Conservation (phyloP, 2,113 vertebrate species). For the Petrocephalus zakoni region DNA sequence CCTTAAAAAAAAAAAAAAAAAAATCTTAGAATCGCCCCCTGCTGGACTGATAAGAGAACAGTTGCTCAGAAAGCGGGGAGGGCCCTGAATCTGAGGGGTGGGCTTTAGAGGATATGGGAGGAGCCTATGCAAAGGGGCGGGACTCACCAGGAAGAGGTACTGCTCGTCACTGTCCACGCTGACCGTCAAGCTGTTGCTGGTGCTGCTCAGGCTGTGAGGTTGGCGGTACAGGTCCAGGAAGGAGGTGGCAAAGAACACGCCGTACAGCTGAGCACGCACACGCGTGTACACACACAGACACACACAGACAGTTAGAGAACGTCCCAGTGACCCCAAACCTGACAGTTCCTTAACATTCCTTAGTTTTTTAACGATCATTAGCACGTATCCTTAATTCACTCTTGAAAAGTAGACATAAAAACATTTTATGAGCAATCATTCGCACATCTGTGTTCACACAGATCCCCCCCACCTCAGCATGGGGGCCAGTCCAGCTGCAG, state of each 20-base stretch:
- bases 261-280: conserved; percentile 64
- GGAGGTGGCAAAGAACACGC: conserved; percentile 86
- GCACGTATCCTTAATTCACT: not conserved
- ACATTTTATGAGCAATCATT: not conserved
- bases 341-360: not conserved
- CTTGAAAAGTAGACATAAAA: not conserved
- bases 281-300: conserved; percentile 3
- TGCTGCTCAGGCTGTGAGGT: conserved; percentile 62
- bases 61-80: not conserved
- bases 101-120: not conserved
- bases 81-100: not conserved
- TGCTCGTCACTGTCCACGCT: conserved; percentile 81
- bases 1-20: not conserved
- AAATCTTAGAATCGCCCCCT: not conserved
- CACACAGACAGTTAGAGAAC: not conserved
- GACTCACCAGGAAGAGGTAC: conserved; percentile 85
- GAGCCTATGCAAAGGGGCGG: not conserved
- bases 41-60: not conserved
- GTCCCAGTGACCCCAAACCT: not conserved
- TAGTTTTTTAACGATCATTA: not conserved
- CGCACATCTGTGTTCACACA: not conserved
- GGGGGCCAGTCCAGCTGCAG: conserved; percentile 78
- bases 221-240: conserved; percentile 86
- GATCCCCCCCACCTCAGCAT: conserved; percentile 61
- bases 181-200: conserved; percentile 64